phyloP scores from a whole-genome alignment of 2,888 invertebrate genomes.

The Hedychridium roseum region DNA sequence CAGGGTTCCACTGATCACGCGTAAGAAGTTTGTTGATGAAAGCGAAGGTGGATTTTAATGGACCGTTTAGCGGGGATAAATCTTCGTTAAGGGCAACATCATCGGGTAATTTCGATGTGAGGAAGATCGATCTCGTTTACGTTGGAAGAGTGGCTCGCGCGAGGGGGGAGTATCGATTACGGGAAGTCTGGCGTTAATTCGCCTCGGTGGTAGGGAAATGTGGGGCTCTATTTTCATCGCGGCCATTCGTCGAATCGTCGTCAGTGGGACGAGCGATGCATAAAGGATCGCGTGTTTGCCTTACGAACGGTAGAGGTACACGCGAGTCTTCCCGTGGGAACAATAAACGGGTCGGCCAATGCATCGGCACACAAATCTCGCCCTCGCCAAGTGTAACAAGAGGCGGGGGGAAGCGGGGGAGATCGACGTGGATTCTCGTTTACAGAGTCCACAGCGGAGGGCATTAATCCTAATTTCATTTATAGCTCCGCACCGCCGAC shows the following conservation, averaged over 20 bases:
- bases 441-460: conserved; percentile 6
- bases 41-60: too few species aligned
- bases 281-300: too few species aligned
- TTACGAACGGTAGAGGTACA: conserved; percentile 16
- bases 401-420: conserved; percentile 9
- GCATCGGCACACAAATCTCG: conserved; percentile 16
- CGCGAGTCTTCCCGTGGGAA: conserved; percentile 16
- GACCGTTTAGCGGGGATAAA: too few species aligned
- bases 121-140: too few species aligned
- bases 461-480: conserved; percentile 14
- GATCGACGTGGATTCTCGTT: conserved; percentile 12
- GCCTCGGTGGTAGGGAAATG: not conserved
- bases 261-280: too few species aligned
- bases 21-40: too few species aligned
- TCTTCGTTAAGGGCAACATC: too few species aligned
- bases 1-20: too few species aligned
- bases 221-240: not conserved
- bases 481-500: conserved; percentile 1
- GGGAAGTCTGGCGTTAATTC: not conserved
- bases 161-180: not conserved
- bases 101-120: too few species aligned
- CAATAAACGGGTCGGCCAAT: conserved; percentile 22
- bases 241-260: conserved; percentile 5
- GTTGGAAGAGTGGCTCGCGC: too few species aligned
- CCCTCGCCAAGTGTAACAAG: not conserved